Conservation (phyloP, 2,888 invertebrate species). For the Frankliniella fusca region DNA sequence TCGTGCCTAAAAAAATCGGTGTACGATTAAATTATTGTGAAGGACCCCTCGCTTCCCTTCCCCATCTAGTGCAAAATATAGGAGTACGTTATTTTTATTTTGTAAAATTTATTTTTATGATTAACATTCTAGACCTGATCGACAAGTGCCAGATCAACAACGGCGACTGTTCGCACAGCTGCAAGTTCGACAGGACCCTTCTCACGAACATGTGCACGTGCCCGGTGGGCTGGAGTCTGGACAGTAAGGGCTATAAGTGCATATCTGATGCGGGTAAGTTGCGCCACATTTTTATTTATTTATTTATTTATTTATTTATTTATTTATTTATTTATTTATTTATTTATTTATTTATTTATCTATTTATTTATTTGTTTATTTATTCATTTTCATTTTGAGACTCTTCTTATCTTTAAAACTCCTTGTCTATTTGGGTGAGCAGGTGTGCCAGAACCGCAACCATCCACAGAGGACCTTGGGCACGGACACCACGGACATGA, state of each 20-base stretch:
- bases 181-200: constrained; percentile 56
- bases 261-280: constrained; percentile 41
- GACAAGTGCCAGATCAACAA: constrained; percentile 64
- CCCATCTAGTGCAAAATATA: background rate
- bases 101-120: background rate
- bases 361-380: too few species aligned
- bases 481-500: too few species aligned
- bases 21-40: too few species aligned
- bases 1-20: too few species aligned
- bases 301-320: too few species aligned
- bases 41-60: too few species aligned
- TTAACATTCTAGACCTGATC: constrained; percentile 49
- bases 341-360: too few species aligned
- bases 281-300: too few species aligned
- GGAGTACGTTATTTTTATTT: background rate
- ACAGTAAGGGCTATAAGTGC: constrained; percentile 50
- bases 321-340: too few species aligned
- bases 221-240: constrained; percentile 54
- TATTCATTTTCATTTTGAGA: too few species aligned
- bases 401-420: too few species aligned
- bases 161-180: constrained; percentile 62
- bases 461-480: constrained; percentile 41
- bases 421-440: too few species aligned
- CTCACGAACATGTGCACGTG: constrained; percentile 65
- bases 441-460: constrained; percentile 41